Base-by-base conservation (phyloP, 1,140 invertebrate species). In the Sarcophaga bullata region DNA sequence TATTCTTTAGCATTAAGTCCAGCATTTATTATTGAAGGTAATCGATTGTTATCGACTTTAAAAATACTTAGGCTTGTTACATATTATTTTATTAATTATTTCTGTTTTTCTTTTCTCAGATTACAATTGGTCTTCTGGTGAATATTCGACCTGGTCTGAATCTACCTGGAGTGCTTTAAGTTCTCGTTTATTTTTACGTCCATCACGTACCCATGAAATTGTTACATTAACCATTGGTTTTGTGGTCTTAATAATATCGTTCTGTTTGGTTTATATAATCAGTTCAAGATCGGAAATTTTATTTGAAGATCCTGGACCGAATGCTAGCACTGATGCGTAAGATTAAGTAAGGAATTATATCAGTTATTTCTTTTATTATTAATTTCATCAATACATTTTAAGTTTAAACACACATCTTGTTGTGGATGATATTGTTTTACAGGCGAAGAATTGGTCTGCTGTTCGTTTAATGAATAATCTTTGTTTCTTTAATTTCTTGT, bases 71-170 rank as follows among this genome's bases (percentile, higher is more conserved):
- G 17, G 17, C 9, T 76, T 10, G 3, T 10, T 52, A 80, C 25
- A 8, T 19, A 11, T 54, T n/a, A 13, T 19, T 82, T 78, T 17
- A 15, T 37, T 82, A n/a, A 50, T 81, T n/a, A n/a, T n/a, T n/a
- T n/a, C n/a, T n/a, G n/a, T n/a, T n/a, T n/a, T n/a, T n/a, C n/a
- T 73, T 52, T 81, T 80, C 47, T 1, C 86, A 97, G 96, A 93
- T 86, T 97, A 97, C 87, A 92, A 97, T 86, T 95, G 95, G 93
- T 91, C 91, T 37, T 96, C 95, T 0, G 93, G 94, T 4, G 68
- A 93, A 83, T 98, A 95, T 90, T 96, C 97, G 0, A 95, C 96
- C 9, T 98, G 97, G 97, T 96, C 97, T 25, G 97, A 98, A 92
- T 97, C 96, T 4, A 93, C 95, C 11, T 98, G 97, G 97, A 89